phyloP scores from a whole-genome alignment of 2,888 invertebrate species.

The Sylvicola fuscatus region DNA sequence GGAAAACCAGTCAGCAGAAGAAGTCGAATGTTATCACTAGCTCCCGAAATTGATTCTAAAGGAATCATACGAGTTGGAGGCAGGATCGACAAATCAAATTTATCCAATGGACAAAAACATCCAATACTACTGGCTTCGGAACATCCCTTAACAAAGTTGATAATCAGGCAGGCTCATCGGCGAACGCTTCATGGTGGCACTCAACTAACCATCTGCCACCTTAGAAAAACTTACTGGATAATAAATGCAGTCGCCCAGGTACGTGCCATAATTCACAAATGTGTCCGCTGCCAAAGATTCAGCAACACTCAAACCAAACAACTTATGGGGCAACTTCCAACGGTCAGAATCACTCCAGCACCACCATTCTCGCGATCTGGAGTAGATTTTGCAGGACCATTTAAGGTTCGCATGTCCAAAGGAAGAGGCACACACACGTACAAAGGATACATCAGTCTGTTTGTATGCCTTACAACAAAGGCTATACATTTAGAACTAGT shows the following conservation, averaged over 20 bases:
- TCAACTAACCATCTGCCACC: slow-evolving; percentile 6
- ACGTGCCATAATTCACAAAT: slow-evolving; percentile 5
- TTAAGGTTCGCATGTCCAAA: slow-evolving; percentile 6
- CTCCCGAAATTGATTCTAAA: not conserved
- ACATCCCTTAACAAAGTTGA: too few relatives aligned
- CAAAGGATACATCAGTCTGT: slow-evolving; percentile 12
- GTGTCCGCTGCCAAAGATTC: slow-evolving; percentile 6
- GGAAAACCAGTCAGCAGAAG: not conserved
- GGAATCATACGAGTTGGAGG: slow-evolving; percentile 2
- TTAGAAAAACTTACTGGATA: slow-evolving; percentile 10
- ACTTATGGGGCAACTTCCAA: slow-evolving; percentile 13
- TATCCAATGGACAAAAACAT: too few relatives aligned
- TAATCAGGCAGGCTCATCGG: too few relatives aligned
- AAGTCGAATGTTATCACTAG: not conserved
- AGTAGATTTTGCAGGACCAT: slow-evolving; percentile 10
- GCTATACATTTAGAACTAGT: slow-evolving; percentile 8
- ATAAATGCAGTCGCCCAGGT: slow-evolving; percentile 5
- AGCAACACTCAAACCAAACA: slow-evolving; percentile 3
- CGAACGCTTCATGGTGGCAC: slow-evolving; percentile 7
- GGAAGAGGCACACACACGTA: slow-evolving; percentile 7
- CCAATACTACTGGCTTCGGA: too few relatives aligned
- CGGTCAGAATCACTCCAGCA: slow-evolving; percentile 4
- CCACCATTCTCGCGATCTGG: slow-evolving; percentile 8
- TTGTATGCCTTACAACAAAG: slow-evolving; percentile 11
- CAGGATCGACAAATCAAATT: not conserved